phyloP scores from a whole-genome alignment of 2,113 vertebrate genomes.

The Galemys pyrenaicus region DNA sequence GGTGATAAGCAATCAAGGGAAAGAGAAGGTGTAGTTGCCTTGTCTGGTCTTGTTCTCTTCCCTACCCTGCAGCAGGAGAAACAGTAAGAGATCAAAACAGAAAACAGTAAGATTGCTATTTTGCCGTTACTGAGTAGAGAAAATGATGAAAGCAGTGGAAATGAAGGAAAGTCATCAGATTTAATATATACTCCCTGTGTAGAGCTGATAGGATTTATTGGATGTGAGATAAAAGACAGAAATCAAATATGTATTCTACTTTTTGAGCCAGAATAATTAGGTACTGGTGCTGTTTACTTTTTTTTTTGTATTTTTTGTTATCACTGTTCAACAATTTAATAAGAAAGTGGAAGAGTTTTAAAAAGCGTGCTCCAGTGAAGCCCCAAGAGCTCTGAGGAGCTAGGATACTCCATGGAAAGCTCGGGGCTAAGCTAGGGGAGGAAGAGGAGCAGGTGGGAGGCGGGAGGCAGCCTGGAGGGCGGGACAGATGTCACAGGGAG shows the following conservation, averaged over 20 bases:
- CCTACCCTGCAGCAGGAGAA: neutral
- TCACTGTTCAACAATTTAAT: neutral
- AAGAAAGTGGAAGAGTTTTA: neutral
- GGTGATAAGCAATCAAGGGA: neutral
- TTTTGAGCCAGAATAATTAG: neutral
- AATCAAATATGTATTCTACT: neutral
- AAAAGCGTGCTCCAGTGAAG: neutral
- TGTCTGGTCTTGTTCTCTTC: neutral
- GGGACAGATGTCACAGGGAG: fast-evolving
- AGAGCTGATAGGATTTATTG: neutral
- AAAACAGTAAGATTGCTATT: neutral
- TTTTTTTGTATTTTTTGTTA: neutral
- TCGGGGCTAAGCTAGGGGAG: neutral
- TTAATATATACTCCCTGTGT: neutral
- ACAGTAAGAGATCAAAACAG: neutral
- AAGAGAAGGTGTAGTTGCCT: neutral
- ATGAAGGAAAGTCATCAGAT: neutral
- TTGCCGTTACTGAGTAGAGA: neutral
- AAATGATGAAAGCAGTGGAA: neutral
- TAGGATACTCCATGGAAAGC: neutral
- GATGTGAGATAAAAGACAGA: neutral
- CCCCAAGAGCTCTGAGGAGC: neutral
- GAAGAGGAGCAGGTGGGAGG: neutral
- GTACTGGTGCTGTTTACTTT: no score
- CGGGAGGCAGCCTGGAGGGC: neutral